Percentiles rank a stretch among this genome's conserved stretches.
Conservation (phyloP, 2,797 vertebrate species). For the Brachyalestes nurse region DNA sequence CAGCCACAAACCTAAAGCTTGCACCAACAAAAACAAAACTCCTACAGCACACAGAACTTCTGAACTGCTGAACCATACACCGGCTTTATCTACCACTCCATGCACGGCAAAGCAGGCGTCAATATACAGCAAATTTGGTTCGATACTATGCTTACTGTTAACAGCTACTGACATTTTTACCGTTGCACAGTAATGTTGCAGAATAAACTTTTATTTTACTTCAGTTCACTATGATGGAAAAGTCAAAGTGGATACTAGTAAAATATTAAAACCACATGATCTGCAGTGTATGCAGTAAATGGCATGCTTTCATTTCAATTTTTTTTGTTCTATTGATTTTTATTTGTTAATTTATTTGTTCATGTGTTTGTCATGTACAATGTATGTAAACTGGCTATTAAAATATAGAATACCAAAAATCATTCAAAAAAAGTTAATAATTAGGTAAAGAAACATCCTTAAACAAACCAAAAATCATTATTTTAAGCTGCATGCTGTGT, state of each 20-base stretch:
- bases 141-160: not conserved
- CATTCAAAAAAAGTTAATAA: not conserved
- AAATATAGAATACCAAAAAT: not conserved
- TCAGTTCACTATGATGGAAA: not conserved
- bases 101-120: not conserved
- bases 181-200: too few relatives aligned
- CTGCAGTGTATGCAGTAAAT: too few relatives aligned
- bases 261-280: not conserved
- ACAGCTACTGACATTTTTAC: not conserved
- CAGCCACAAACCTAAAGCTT: conserved; percentile 22
- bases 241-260: not conserved
- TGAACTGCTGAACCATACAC: not conserved
- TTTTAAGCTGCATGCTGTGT: not conserved
- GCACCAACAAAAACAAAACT: not conserved
- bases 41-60: not conserved
- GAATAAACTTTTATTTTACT: too few relatives aligned
- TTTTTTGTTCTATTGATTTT: too few relatives aligned
- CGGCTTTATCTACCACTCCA: not conserved
- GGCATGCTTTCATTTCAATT: too few relatives aligned
- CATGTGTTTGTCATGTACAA: too few relatives aligned
- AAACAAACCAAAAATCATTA: not conserved
- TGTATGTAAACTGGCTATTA: too few relatives aligned
- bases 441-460: not conserved
- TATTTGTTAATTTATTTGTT: too few relatives aligned
- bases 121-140: not conserved